phyloP scores from a whole-genome alignment of 2,888 invertebrate genomes.

The Meandrusa payeni region DNA sequence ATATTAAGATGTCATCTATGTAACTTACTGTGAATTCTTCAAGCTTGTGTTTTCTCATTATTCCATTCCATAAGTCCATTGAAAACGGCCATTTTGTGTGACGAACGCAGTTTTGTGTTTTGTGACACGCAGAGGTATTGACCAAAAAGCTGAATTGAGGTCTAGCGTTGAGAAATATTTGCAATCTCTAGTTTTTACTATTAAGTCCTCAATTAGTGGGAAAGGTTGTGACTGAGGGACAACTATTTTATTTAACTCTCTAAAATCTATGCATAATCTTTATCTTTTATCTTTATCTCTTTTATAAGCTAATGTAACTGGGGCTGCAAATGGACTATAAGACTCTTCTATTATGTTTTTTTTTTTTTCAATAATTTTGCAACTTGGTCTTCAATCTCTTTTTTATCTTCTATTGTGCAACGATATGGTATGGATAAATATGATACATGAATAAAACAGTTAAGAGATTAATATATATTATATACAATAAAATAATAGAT shows the following conservation, averaged over 20 bases:
- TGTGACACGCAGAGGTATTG: constrained; percentile 39
- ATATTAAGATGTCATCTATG: constrained; percentile 30
- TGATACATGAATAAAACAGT: no score
- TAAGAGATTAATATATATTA: no score
- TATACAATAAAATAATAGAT: no score
- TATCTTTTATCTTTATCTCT: constrained; percentile 31
- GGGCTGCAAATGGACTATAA: constrained; percentile 34
- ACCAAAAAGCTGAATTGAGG: constrained; percentile 50
- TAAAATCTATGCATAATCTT: constrained; percentile 38
- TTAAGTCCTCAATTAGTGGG: constrained; percentile 41
- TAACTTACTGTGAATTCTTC: constrained; percentile 21
- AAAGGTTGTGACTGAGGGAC: constrained; percentile 41
- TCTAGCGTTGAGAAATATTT: constrained; percentile 42
- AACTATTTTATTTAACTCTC: constrained; percentile 40
- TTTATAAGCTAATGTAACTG: constrained; percentile 26
- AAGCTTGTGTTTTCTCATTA: constrained; percentile 16
- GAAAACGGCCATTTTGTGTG: constrained; percentile 35
- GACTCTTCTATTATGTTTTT: constrained; percentile 30
- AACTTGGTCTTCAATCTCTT: background rate
- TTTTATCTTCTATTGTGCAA: background rate
- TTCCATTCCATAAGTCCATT: constrained; percentile 19
- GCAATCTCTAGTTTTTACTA: constrained; percentile 41
- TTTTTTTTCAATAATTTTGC: background rate
- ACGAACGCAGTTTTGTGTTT: constrained; percentile 38
- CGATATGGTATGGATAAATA: no score